Evolutionary conservation across 2,797 vertebrate species (phyloP), one percentile per base, ranked within the genome.

Genomic region (Darevskia nairensis): DNA sequence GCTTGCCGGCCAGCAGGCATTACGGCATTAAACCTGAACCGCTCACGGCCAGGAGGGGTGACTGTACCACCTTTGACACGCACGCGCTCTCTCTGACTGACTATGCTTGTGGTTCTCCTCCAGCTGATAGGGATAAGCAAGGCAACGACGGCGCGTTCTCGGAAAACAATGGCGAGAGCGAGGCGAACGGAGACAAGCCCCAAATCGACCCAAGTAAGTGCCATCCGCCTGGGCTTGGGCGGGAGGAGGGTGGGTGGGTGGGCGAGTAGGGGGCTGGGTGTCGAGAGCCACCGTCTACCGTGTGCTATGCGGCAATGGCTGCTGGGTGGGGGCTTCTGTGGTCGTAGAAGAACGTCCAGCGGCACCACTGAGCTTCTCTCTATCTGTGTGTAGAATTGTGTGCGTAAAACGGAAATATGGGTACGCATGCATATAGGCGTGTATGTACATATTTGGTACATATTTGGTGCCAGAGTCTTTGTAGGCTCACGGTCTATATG

Each of bases 11-110:
- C 94, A 95, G 97, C 96, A 97, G 98, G 97, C 98, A 98, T 92
- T 98, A 99, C 89, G 98, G 98, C 95, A 98, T 99, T 94, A 99
- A 99, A 97, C 98, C 98, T 86, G 98, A 99, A 96, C 98, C 98
- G 81, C 96, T 98, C 94, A 93, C 97, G 93, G 96, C 98, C 95
- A 98, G 98, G 88, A 97, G 97, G 95, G 97, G 97, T 85, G 98
- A 99, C 96, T 99, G 98, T 94, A 98, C 98, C 94, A 98, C 98
- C 96, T 97, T 98, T 97, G 98, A 98, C 96, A 97, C 98, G 85
- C 98, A 98, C 97, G 97, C 98, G 92, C 96, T 98, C 96, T 97
- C 98, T 96, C 97, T 98, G 96, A 98, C 98, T 96, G 98, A 98
- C 95, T 98, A 97, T 96, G 96, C 98, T 95, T 98, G 97, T 97